phyloP scores from a whole-genome alignment of 1,140 invertebrate genomes.

The Aporrectodea caliginosa region DNA sequence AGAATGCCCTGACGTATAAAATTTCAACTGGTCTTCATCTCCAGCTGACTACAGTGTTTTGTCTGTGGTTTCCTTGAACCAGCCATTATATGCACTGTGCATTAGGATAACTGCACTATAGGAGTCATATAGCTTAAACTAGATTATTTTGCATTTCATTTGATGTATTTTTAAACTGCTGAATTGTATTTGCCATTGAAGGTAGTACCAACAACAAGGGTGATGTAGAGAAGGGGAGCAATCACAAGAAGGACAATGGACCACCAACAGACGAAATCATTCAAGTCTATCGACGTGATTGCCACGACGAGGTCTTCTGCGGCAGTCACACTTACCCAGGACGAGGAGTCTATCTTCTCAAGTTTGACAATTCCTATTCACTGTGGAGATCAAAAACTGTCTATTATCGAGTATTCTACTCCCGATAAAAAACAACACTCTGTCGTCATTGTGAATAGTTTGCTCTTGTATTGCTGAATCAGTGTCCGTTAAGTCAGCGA shows the following conservation, averaged over 20 bases:
- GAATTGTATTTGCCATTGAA: not conserved
- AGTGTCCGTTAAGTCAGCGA: not conserved
- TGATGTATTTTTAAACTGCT: not conserved
- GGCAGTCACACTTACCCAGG: conserved; percentile 93
- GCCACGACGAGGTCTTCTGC: conserved; percentile 69
- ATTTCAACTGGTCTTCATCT: too few species aligned
- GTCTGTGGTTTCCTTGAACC: not conserved
- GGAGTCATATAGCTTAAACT: not conserved
- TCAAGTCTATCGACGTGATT: conserved; percentile 21
- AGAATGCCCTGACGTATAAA: too few species aligned
- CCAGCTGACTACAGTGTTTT: not conserved
- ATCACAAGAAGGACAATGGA: conserved; percentile 4
- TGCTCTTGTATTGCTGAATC: not conserved
- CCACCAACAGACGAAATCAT: conserved; percentile 75
- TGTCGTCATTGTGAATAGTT: not conserved
- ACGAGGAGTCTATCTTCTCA: conserved; percentile 90
- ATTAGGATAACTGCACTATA: not conserved
- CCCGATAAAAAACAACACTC: not conserved
- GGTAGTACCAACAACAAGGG: conserved; percentile 12
- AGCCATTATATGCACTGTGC: not conserved
- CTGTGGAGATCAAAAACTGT: conserved; percentile 98
- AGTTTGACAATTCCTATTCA: conserved; percentile 99
- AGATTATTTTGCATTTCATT: not conserved
- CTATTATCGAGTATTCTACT: conserved; percentile 92
- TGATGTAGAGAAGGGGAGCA: conserved; percentile 20